phyloP scores from a whole-genome alignment of 2,113 vertebrate species.

The Zapus hudsonius region DNA sequence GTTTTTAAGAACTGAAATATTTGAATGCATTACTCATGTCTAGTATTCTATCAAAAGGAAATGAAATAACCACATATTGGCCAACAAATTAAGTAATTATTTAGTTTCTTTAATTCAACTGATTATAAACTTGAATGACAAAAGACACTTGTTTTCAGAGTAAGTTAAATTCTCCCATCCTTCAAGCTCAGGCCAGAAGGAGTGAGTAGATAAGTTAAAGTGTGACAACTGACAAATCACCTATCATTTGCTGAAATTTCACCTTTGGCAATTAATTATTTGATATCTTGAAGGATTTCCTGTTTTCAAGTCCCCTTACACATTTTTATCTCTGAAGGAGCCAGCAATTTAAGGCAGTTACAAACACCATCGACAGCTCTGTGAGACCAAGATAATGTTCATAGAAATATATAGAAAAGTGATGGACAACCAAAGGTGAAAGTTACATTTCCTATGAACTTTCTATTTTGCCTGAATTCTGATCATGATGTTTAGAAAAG shows the following conservation, averaged over 20 bases:
- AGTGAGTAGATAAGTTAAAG: background rate
- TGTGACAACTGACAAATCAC: background rate
- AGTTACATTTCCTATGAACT: background rate
- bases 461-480: background rate
- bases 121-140: background rate
- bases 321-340: slow-evolving; percentile 29
- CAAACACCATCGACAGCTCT: background rate
- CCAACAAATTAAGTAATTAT: background rate
- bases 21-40: background rate
- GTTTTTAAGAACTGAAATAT: background rate
- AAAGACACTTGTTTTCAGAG: background rate
- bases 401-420: background rate
- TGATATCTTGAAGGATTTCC: slow-evolving; percentile 37
- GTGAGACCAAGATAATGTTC: background rate
- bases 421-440: background rate
- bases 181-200: slow-evolving; percentile 1
- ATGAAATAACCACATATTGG: background rate
- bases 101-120: background rate
- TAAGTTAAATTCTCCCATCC: background rate
- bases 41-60: background rate
- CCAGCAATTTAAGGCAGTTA: background rate
- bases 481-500: background rate
- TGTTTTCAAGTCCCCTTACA: slow-evolving; percentile 24
- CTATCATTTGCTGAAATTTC: slow-evolving; percentile 6
- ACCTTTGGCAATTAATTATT: slow-evolving; percentile 29